Evolutionary conservation across 1,140 invertebrate species (phyloP).

Genomic region (Drosophila punjabiensis): DNA sequence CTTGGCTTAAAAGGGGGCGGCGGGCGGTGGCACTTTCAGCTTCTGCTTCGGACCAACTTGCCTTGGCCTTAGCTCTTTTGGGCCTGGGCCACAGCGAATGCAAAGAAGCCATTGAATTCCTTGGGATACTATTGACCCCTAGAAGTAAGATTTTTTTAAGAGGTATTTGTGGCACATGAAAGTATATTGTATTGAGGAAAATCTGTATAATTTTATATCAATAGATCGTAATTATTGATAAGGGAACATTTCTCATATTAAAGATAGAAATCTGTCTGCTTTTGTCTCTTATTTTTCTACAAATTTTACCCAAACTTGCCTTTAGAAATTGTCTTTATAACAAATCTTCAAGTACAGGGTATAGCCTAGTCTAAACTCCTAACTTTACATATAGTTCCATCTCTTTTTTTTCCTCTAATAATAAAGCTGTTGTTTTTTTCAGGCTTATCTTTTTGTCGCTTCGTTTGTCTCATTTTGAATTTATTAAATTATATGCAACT

Average conservation of each 20-base stretch:
- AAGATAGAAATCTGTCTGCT: too few relatives aligned
- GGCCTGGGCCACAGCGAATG: slow-evolving; percentile 47
- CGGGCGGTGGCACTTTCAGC: slow-evolving; percentile 33
- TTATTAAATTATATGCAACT: slow-evolving; percentile 71
- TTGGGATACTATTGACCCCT: slow-evolving; percentile 79
- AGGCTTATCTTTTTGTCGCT: slow-evolving; percentile 36
- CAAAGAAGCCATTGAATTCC: slow-evolving; percentile 76
- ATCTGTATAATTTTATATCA: not conserved
- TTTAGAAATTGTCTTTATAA: too few relatives aligned
- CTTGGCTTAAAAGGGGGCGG: slow-evolving; percentile 1
- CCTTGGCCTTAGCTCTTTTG: slow-evolving; percentile 51
- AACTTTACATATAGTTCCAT: too few relatives aligned
- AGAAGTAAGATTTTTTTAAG: slow-evolving; percentile 30
- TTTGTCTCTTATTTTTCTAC: too few relatives aligned
- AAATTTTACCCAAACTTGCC: too few relatives aligned
- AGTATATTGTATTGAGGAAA: not conserved
- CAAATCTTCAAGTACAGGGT: not conserved
- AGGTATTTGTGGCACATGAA: not conserved
- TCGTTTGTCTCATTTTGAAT: slow-evolving; percentile 70
- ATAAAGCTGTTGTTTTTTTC: slow-evolving; percentile 58
- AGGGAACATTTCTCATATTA: too few relatives aligned
- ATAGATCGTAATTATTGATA: too few relatives aligned
- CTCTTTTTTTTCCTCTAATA: slow-evolving; percentile 41
- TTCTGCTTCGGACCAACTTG: slow-evolving; percentile 51
- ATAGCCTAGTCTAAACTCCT: not conserved